These are phyloP conservation scores for Ceraclea dissimilis DNA, from an alignment of 2,888 invertebrate species.

Conservation along the genomic window DNA sequence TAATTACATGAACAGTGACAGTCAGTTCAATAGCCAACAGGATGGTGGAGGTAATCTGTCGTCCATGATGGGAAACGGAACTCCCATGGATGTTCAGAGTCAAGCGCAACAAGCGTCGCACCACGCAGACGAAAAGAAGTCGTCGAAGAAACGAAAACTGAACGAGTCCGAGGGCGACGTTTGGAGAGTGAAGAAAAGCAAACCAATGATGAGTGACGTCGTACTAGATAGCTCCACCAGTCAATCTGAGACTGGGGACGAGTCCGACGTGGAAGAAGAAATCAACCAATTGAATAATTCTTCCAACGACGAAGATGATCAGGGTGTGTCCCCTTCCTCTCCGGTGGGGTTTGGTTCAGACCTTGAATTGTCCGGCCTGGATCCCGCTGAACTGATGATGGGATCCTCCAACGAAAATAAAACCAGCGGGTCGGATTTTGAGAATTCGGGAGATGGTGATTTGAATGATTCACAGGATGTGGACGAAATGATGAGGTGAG, in stretches of 20 bases:
- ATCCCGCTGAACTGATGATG: slow-evolving; percentile 50
- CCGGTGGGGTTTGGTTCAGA: slow-evolving; percentile 55
- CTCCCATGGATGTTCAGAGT: slow-evolving; percentile 16
- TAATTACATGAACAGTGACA: slow-evolving; percentile 42
- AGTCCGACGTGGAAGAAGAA: slow-evolving; percentile 42
- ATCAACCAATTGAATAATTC: slow-evolving; percentile 38
- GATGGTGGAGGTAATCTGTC: slow-evolving; percentile 28
- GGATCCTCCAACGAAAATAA: slow-evolving; percentile 42
- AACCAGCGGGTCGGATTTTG: slow-evolving; percentile 48
- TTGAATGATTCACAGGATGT: slow-evolving; percentile 47
- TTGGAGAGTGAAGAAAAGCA: slow-evolving; percentile 56
- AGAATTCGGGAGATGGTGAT: slow-evolving; percentile 51
- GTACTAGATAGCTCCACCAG: slow-evolving; percentile 57
- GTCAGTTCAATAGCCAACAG: slow-evolving; percentile 41
- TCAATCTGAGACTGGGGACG: slow-evolving; percentile 42
- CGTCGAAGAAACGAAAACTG: slow-evolving; percentile 48
- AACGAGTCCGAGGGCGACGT: slow-evolving; percentile 34
- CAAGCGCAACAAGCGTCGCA: slow-evolving; percentile 10
- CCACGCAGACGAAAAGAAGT: slow-evolving; percentile 33
- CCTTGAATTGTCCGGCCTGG: slow-evolving; percentile 55
- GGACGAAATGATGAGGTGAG: slow-evolving; percentile 52
- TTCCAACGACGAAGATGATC: slow-evolving; percentile 41
- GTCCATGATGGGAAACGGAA: slow-evolving; percentile 22
- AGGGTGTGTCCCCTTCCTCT: slow-evolving; percentile 41
- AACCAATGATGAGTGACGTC: slow-evolving; percentile 50